Conservation (phyloP, 2,113 vertebrate genomes). For the Sinocyclocheilus anshuiensis region DNA sequence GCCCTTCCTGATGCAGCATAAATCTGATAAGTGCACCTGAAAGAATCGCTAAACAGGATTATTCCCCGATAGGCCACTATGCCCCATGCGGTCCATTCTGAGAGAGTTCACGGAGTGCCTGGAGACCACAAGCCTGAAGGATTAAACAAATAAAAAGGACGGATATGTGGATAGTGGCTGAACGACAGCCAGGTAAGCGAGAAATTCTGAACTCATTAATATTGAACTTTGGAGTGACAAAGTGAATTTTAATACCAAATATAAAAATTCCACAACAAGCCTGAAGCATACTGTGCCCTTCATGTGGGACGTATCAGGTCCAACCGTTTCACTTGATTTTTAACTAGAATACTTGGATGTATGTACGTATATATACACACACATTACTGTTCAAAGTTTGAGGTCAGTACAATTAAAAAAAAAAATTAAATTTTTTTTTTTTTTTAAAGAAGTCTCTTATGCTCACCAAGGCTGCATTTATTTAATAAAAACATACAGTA, state of each 20-base stretch:
- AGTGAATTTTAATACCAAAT: slow-evolving; percentile 15
- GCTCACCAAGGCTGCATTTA: background rate
- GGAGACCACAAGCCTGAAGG: background rate
- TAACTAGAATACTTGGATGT: background rate
- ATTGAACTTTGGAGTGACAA: slow-evolving; percentile 10
- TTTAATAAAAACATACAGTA: background rate
- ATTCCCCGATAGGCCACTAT: slow-evolving; percentile 65
- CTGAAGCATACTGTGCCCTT: background rate
- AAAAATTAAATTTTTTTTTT: too few relatives aligned
- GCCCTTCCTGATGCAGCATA: slow-evolving; percentile 54
- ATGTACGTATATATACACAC: too few relatives aligned
- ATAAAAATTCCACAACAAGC: background rate
- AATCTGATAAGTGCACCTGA: slow-evolving; percentile 69
- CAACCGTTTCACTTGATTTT: background rate
- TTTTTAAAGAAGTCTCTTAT: background rate
- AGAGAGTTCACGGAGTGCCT: slow-evolving; percentile 27
- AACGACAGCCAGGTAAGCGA: slow-evolving; percentile 9
- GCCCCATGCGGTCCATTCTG: slow-evolving; percentile 33
- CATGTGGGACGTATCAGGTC: background rate
- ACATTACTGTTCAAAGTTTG: background rate
- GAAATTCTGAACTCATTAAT: slow-evolving; percentile 14
- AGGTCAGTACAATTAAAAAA: too few relatives aligned
- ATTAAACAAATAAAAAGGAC: slow-evolving; percentile 15
- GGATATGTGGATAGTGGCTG: background rate
- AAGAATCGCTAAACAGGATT: slow-evolving; percentile 72